Conservation (phyloP, 92 coral and sea anemone genomes). For the Desmophyllum pertusum region DNA sequence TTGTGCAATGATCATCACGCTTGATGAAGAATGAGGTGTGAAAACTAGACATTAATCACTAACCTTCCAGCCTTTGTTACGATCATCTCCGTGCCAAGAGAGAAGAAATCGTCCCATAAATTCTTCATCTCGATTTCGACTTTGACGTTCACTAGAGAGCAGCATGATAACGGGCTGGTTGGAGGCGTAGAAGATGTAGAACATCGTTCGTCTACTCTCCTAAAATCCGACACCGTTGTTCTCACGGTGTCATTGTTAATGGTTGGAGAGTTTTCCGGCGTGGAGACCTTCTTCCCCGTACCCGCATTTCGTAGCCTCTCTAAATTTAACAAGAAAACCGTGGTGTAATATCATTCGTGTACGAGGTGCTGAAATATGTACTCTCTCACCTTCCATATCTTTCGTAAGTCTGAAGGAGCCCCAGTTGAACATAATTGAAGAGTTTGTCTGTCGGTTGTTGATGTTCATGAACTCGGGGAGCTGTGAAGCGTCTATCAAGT, state of each 20-base stretch:
- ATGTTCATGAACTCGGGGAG: conserved; percentile 70
- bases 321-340: conserved; percentile 26
- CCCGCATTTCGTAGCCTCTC: conserved; percentile 98
- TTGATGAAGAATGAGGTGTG: conserved; percentile 26
- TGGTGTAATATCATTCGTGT: background rate
- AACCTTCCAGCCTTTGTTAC: conserved; percentile 99
- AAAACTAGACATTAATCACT: conserved; percentile 19
- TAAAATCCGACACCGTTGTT: conserved; percentile 26
- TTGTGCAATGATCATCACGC: conserved; percentile 4
- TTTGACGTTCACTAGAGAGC: conserved; percentile 80
- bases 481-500: conserved; percentile 98
- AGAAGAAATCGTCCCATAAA: conserved; percentile 94
- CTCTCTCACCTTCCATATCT: conserved; percentile 95
- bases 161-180: conserved; percentile 60
- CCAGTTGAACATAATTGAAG: conserved; percentile 79
- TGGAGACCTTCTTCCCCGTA: conserved; percentile 85
- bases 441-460: conserved; percentile 43
- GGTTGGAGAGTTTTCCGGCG: conserved; percentile 20
- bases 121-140: conserved; percentile 97
- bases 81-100: conserved; percentile 99
- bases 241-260: conserved; percentile 41
- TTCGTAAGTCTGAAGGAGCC: conserved; percentile 87
- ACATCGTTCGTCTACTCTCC: conserved; percentile 39
- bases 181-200: conserved; percentile 63
- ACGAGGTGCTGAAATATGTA: conserved; percentile 41